Evolutionary conservation across 2,797 vertebrate genomes (phyloP).

Genomic region (Decapterus maruadsi): DNA sequence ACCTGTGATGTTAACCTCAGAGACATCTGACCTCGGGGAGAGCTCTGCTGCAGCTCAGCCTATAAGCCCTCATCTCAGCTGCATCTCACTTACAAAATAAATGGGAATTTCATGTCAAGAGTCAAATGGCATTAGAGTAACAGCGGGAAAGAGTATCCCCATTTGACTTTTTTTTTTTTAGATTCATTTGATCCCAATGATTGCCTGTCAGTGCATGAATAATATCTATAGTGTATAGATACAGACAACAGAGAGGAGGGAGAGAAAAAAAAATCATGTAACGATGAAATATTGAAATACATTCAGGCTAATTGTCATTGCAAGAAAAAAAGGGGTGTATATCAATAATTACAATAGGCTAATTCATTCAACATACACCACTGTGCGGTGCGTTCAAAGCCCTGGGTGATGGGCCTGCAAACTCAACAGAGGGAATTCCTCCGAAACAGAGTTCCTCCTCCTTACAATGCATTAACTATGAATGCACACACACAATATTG

Average conservation of each 20-base stretch:
- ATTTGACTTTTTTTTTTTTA: slow-evolving; percentile 19
- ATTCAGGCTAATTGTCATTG: slow-evolving; percentile 48
- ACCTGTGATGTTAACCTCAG: slow-evolving; percentile 51
- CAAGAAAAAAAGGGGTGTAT: slow-evolving; percentile 22
- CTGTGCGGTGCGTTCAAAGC: slow-evolving; percentile 29
- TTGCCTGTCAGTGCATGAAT: slow-evolving; percentile 50
- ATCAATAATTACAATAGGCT: slow-evolving; percentile 56
- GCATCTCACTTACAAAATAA: slow-evolving; percentile 68
- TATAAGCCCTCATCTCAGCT: slow-evolving; percentile 51
- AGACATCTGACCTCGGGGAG: slow-evolving; percentile 55
- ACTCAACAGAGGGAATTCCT: slow-evolving; percentile 46
- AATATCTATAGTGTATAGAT: slow-evolving; percentile 22
- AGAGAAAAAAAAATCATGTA: slow-evolving; percentile 16
- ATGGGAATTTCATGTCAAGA: slow-evolving; percentile 66
- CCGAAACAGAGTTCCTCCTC: slow-evolving; percentile 37
- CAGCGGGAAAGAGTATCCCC: slow-evolving; percentile 49
- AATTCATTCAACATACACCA: slow-evolving; percentile 51
- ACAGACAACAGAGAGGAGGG: neutral
- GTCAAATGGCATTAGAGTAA: slow-evolving; percentile 66
- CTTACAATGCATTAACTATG: slow-evolving; percentile 13
- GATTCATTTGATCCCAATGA: slow-evolving; percentile 59
- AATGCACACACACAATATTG: slow-evolving; percentile 30
- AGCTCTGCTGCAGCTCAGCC: slow-evolving; percentile 41
- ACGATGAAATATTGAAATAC: slow-evolving; percentile 51
- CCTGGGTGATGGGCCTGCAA: slow-evolving; percentile 29